Evolutionary conservation across 2,888 invertebrate genomes (phyloP).

Genomic region (Agonopterix heracliana): DNA sequence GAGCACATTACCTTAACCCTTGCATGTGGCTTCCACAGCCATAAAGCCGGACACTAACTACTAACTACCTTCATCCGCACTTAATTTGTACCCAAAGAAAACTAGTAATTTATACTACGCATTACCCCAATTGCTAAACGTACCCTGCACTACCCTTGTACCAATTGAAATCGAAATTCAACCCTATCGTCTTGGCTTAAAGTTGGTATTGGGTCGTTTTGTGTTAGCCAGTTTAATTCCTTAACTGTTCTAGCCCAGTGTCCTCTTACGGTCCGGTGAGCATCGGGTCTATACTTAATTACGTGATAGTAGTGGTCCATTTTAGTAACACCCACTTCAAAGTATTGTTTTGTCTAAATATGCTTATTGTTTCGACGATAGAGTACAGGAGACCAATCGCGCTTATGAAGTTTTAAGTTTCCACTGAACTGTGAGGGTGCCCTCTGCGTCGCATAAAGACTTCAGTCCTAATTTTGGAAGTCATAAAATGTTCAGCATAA

Average conservation of each 20-base stretch:
- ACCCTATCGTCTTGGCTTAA: slow-evolving; percentile 12
- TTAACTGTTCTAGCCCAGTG: slow-evolving; percentile 44
- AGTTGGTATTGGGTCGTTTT: slow-evolving; percentile 21
- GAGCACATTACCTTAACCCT: slow-evolving; percentile 6
- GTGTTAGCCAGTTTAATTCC: slow-evolving; percentile 46
- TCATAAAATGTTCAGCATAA: no score
- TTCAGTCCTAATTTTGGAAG: no score
- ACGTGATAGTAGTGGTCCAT: slow-evolving; percentile 65
- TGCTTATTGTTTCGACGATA: background rate
- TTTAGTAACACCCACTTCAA: slow-evolving; percentile 46
- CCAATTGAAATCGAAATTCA: slow-evolving; percentile 15
- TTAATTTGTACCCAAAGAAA: slow-evolving; percentile 63
- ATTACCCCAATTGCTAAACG: slow-evolving; percentile 62
- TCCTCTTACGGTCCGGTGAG: slow-evolving; percentile 60
- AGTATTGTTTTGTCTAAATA: slow-evolving; percentile 31
- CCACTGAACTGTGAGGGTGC: no score
- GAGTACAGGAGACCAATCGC: no score
- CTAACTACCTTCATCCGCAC: slow-evolving; percentile 57
- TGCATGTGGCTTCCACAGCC: slow-evolving; percentile 22
- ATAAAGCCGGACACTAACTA: slow-evolving; percentile 49
- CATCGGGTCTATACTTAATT: slow-evolving; percentile 62
- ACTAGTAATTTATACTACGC: slow-evolving; percentile 63
- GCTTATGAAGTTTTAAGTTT: no score
- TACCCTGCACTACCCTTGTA: slow-evolving; percentile 26
- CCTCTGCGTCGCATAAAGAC: no score